Conservation (phyloP, 2,113 vertebrate species). For the Struthio camelus region DNA sequence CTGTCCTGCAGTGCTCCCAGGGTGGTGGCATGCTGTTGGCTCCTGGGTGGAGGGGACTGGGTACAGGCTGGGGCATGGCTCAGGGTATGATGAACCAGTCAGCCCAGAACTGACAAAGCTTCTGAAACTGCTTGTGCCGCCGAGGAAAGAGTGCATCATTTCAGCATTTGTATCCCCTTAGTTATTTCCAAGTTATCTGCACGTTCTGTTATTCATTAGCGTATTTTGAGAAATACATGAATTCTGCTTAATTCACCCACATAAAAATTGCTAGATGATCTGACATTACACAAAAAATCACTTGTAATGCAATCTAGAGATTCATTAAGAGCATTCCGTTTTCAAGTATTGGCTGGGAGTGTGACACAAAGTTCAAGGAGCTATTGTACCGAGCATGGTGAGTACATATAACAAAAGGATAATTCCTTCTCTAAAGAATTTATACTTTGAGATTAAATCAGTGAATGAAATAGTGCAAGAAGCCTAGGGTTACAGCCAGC, state of each 20-base stretch:
- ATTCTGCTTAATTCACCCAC: not conserved
- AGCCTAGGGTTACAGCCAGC: not conserved
- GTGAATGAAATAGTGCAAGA: not conserved
- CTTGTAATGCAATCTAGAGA: not conserved
- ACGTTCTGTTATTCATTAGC: not conserved
- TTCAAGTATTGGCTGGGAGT: not conserved
- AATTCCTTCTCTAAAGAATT: not conserved
- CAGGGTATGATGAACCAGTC: not conserved
- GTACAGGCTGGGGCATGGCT: not conserved
- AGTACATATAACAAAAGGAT: not conserved
- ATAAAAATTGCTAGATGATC: not conserved
- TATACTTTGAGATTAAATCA: not conserved
- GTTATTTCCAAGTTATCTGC: not conserved
- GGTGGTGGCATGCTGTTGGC: not conserved
- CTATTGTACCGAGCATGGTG: not conserved
- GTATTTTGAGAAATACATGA: not conserved
- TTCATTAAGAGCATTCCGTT: not conserved
- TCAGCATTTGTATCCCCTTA: not conserved
- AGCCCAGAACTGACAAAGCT: accelerated
- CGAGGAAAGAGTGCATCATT: not conserved
- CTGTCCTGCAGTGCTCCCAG: not conserved
- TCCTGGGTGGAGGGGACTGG: not conserved
- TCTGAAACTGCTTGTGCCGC: not conserved
- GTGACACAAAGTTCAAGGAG: not conserved
- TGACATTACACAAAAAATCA: not conserved